A percentile compares a stretch with the other conserved stretches of the same genome.
phyloP scores from a whole-genome alignment of 2,888 invertebrate species.

The Epinotia demarniana region DNA sequence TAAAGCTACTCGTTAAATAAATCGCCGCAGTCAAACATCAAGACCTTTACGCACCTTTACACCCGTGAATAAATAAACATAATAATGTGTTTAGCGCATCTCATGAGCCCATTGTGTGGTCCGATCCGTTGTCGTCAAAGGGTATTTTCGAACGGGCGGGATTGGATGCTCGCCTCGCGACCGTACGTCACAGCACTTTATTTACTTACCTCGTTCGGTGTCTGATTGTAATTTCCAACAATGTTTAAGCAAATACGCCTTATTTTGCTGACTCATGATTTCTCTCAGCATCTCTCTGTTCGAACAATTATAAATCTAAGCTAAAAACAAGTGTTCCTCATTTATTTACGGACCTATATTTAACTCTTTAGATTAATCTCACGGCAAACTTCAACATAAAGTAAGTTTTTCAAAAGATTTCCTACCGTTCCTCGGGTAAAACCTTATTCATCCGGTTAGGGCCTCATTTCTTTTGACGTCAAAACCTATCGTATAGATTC shows the following conservation, averaged over 20 bases:
- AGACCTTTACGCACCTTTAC: constrained; percentile 72
- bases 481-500: constrained; percentile 51
- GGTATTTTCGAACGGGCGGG: constrained; percentile 9
- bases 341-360: neutral
- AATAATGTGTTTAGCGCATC: constrained; percentile 64
- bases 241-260: constrained; percentile 14
- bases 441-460: constrained; percentile 38
- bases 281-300: neutral
- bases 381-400: neutral
- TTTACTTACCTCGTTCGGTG: constrained; percentile 31
- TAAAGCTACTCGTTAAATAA: constrained; percentile 77
- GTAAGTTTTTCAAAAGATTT: constrained; percentile 10
- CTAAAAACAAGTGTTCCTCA: neutral
- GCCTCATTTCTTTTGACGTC: constrained; percentile 40
- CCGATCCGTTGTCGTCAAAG: constrained; percentile 23
- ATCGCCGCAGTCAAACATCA: constrained; percentile 74
- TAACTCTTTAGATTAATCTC: neutral
- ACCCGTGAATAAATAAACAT: constrained; percentile 69
- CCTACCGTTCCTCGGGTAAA: constrained; percentile 4
- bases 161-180: constrained; percentile 16
- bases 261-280: neutral
- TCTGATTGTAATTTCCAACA: constrained; percentile 18
- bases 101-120: constrained; percentile 43
- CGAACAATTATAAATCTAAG: neutral
- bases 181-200: constrained; percentile 5